A percentile compares a stretch with the other conserved stretches of the same genome.
Conservation (phyloP, 92 coral and sea anemone genomes). For the Epizoanthus scotinus region DNA sequence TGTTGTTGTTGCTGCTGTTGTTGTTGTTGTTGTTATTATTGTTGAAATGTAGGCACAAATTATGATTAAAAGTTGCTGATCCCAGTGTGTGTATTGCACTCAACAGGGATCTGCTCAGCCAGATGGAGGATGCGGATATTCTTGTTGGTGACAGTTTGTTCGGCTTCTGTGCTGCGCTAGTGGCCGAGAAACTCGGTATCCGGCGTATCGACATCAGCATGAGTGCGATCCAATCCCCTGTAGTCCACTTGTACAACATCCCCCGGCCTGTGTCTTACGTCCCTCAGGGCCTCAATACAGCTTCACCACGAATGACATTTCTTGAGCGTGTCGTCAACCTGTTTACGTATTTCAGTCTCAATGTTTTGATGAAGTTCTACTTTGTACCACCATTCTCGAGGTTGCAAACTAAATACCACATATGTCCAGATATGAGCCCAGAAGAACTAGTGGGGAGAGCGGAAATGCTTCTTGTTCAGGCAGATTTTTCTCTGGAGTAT, state of each 20-base stretch:
- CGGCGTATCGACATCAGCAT: conserved; percentile 37
- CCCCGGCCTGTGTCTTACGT: conserved; percentile 49
- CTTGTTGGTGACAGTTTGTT: conserved; percentile 36
- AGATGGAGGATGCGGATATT: conserved; percentile 24
- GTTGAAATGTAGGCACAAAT: too few species aligned
- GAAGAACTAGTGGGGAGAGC: conserved; percentile 43
- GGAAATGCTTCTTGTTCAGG: conserved; percentile 51
- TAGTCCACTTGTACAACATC: background rate
- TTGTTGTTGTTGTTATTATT: too few species aligned
- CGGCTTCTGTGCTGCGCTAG: conserved; percentile 4
- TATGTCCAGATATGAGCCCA: conserved; percentile 52
- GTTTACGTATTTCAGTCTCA: conserved; percentile 3
- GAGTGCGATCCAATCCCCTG: background rate
- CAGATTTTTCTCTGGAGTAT: conserved; percentile 69
- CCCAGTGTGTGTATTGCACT: background rate
- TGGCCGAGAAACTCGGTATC: conserved; percentile 35
- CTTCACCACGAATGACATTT: conserved; percentile 36
- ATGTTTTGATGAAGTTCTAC: background rate
- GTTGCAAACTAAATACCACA: conserved; percentile 56
- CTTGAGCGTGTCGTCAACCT: conserved; percentile 41
- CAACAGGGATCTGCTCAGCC: conserved; percentile 1
- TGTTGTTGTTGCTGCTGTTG: too few species aligned
- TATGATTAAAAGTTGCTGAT: background rate
- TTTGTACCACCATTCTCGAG: conserved; percentile 17
- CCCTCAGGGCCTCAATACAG: conserved; percentile 23